Evolutionary conservation across 1,140 invertebrate species (phyloP).

Genomic region (Drosophila nigrodunni): DNA sequence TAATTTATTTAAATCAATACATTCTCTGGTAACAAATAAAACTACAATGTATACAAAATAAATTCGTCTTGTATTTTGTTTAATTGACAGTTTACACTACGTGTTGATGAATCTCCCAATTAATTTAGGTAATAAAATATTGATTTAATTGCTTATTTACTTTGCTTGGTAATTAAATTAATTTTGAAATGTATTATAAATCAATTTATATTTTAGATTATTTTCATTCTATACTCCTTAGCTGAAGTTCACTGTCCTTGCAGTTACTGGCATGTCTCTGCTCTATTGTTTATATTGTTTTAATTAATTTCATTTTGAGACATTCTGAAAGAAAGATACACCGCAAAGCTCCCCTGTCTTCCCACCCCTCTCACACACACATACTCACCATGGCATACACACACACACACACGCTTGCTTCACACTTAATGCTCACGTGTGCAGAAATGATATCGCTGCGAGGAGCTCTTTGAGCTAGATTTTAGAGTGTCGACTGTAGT

Average conservation of each 20-base stretch:
- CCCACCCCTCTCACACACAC: not conserved
- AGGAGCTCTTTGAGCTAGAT: constrained; percentile 34
- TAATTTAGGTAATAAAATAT: no score
- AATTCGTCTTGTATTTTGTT: no score
- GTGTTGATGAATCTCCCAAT: no score
- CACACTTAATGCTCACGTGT: constrained; percentile 64
- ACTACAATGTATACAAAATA: no score
- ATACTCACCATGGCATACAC: no score
- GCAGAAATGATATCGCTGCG: constrained; percentile 61
- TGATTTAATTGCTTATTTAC: no score
- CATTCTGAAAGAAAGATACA: constrained; percentile 54
- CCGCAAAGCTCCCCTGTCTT: not conserved
- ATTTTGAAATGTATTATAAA: no score
- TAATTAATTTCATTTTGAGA: constrained; percentile 75
- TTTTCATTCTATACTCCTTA: not conserved
- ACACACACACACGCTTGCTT: not conserved
- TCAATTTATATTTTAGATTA: no score
- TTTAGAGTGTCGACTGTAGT: constrained; percentile 33
- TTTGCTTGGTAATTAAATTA: no score
- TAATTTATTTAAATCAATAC: no score
- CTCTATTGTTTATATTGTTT: constrained; percentile 72
- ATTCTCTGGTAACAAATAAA: no score
- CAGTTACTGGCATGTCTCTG: constrained; percentile 27
- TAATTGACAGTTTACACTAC: no score
- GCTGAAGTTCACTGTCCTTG: constrained; percentile 5